These are phyloP conservation scores for Melospiza georgiana DNA, from an alignment of 2,113 vertebrate genomes.

Conservation along the genomic window DNA sequence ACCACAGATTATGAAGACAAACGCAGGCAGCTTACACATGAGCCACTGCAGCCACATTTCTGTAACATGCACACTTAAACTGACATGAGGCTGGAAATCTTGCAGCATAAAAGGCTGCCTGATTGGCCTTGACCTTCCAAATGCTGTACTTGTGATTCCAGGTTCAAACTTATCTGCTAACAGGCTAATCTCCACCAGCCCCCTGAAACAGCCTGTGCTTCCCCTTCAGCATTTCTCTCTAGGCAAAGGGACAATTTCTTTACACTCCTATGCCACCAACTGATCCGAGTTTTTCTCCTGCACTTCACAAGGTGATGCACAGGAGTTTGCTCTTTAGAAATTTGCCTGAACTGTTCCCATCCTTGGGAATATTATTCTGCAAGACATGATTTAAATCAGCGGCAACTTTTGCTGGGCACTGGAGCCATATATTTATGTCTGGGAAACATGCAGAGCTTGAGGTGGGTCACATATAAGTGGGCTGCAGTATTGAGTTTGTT, in stretches of 20 bases:
- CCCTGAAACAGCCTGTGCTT: not conserved
- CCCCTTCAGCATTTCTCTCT: not conserved
- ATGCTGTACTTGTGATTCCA: not conserved
- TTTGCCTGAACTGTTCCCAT: not conserved
- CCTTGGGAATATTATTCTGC: not conserved
- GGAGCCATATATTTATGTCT: not conserved
- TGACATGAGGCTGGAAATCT: not conserved
- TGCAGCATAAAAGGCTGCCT: not conserved
- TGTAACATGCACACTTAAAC: not conserved
- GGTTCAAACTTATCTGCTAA: not conserved
- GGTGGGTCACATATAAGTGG: fast-evolving
- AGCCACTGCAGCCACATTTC: not conserved
- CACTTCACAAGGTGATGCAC: not conserved
- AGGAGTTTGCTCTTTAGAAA: not conserved
- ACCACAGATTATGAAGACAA: not conserved
- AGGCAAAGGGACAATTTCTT: not conserved
- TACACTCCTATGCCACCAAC: not conserved
- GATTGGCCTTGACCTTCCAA: not conserved
- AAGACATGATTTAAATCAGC: not conserved
- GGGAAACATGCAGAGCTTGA: not conserved
- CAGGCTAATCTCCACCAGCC: not conserved
- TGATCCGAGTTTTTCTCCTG: not conserved
- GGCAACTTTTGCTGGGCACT: not conserved
- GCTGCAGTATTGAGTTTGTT: not conserved
- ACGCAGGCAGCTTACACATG: not conserved